Conservation (phyloP, 2,113 vertebrate species). For the Gobiocypris rarus region DNA sequence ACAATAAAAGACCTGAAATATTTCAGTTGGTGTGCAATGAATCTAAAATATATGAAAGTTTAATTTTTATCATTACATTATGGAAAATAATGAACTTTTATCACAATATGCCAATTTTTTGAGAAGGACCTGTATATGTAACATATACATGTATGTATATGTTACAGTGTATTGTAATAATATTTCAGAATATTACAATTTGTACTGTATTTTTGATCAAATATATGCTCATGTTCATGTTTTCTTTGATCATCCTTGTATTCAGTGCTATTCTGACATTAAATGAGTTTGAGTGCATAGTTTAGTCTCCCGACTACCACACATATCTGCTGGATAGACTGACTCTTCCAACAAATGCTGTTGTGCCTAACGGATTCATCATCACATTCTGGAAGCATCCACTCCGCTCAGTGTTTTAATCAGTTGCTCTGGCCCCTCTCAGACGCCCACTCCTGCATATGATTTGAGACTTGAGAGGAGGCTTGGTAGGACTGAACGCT, state of each 20-base stretch:
- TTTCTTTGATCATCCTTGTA: neutral
- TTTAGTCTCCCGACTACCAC: neutral
- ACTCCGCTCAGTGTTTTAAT: neutral
- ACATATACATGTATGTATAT: too few relatives aligned
- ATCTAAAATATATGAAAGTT: too few relatives aligned
- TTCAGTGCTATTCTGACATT: neutral
- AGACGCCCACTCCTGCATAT: neutral
- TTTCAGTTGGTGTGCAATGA: too few relatives aligned
- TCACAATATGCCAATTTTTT: too few relatives aligned
- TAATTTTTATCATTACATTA: too few relatives aligned
- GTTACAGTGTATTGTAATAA: too few relatives aligned
- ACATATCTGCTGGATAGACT: conserved; percentile 38
- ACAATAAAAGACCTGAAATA: too few relatives aligned
- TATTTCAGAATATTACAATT: too few relatives aligned
- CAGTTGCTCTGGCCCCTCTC: conserved; percentile 20
- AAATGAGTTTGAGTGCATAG: neutral
- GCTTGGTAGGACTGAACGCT: neutral
- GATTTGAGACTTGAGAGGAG: conserved; percentile 7
- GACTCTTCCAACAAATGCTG: neutral
- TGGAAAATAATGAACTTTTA: too few relatives aligned
- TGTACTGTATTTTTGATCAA: neutral
- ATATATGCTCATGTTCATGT: neutral
- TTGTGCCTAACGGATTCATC: conserved; percentile 25
- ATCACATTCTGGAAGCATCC: conserved; percentile 24
- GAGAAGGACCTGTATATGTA: too few relatives aligned